Evolutionary conservation across 2,888 invertebrate genomes (phyloP).

Genomic region (Antheraea assamensis): DNA sequence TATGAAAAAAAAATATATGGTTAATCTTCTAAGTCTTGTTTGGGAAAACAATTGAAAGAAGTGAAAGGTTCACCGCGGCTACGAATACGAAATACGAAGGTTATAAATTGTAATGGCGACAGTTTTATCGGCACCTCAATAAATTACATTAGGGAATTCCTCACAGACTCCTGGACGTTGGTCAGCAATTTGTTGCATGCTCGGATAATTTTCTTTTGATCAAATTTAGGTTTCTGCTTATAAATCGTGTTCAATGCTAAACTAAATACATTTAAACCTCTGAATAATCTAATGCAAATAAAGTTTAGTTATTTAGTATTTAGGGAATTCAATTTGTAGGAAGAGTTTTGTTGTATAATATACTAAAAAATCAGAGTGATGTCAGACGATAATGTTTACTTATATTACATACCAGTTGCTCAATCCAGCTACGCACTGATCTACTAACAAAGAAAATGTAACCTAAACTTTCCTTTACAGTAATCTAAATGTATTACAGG

Average conservation of each 20-base stretch:
- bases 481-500: no score
- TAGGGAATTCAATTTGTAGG: not conserved
- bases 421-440: no score
- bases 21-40: conserved; percentile 8
- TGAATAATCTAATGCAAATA: not conserved
- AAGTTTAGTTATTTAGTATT: not conserved
- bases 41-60: conserved; percentile 31
- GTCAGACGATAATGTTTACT: no score
- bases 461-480: no score
- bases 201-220: conserved; percentile 31
- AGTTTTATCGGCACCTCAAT: conserved; percentile 72
- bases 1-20: not conserved
- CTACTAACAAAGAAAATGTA: no score
- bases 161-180: conserved; percentile 47
- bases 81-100: conserved; percentile 56
- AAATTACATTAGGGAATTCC: conserved; percentile 69
- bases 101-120: conserved; percentile 67
- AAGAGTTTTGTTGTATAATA: not conserved
- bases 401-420: no score
- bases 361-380: not conserved
- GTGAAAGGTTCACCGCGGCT: conserved; percentile 41
- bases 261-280: not conserved
- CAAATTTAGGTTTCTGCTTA: conserved; percentile 26
- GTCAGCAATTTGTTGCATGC: conserved; percentile 46
- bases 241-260: not conserved